Evolutionary conservation across 2,797 vertebrate genomes (phyloP), one percentile per base, ranked within the genome.

Genomic region (Schizopygopsis pylzovi): DNA sequence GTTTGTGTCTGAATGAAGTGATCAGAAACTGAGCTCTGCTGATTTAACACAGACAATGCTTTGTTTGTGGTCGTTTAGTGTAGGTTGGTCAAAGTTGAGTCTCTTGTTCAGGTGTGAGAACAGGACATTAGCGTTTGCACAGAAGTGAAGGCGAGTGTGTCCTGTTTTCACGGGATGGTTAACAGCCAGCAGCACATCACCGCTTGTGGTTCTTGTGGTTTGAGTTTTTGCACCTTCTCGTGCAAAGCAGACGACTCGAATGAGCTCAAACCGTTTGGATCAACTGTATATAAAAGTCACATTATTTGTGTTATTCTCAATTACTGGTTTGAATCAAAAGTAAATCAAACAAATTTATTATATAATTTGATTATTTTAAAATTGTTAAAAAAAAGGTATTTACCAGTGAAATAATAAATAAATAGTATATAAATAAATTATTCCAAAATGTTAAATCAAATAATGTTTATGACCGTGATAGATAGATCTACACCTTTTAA

Each of bases 201-300:
- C 71, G 45, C 39, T 67, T 39, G 68, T 3, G 78, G 73, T 81
- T 68, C 81, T 52, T 83, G 86, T 72, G 88, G 88, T 79, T 72
- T 49, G 59, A 43, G 43, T 8, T 25, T 41, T 37, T 81, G 87
- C 83, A 81, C 70, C 45, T 16, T 54, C 43, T 12, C 10, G 15
- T 45, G 9, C 81, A 6, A 28, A 52, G 70, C 43, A 59, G n/a
- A 45, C 18, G 16, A 6, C 61, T 77, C 28, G 33, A 33, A 72
- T 63, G 33, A 83, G 75, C 39, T 52, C 28, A 52, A n/a, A 18
- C 41, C 22, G 28, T 59, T 72, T 71, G 15, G 22, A 54, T 59
- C 25, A 25, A 47, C 33, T 49, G 28, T 33, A 33, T 33, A 33
- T 33, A 2, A 73, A 47, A 16, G n/a, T 73, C 37, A 43, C 4